These are phyloP conservation scores for Peribatodes rhomboidaria DNA, from an alignment of 2,888 invertebrate species.

Conservation along the genomic window DNA sequence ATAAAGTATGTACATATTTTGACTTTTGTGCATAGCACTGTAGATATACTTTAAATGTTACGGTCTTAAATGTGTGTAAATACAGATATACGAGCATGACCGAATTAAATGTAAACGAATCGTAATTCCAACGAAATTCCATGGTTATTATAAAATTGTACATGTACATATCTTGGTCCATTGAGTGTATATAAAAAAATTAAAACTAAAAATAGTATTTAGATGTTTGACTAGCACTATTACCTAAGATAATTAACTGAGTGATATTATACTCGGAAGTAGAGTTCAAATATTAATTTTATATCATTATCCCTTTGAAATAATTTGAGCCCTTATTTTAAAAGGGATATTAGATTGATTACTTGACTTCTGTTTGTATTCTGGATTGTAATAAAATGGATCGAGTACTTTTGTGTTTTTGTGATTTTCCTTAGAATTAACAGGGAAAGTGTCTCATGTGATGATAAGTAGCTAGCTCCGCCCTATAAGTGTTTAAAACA, in stretches of 20 bases:
- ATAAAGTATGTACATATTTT: constrained; percentile 55
- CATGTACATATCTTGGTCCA: constrained; percentile 75
- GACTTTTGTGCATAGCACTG: constrained; percentile 73
- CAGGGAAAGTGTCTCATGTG: background rate
- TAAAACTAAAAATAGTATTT: constrained; percentile 50
- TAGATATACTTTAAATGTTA: constrained; percentile 33
- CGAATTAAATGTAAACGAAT: constrained; percentile 61
- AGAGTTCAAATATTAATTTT: constrained; percentile 52
- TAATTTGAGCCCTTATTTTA: constrained; percentile 85
- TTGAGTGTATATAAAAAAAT: constrained; percentile 64
- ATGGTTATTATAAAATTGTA: constrained; percentile 58
- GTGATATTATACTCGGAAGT: constrained; percentile 45
- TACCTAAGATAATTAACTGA: constrained; percentile 30
- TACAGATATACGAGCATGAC: constrained; percentile 52
- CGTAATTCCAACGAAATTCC: constrained; percentile 66
- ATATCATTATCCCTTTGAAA: constrained; percentile 81
- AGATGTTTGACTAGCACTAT: constrained; percentile 48
- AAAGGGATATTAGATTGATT: constrained; percentile 78
- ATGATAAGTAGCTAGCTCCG: too few relatives aligned
- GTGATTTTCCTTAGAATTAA: background rate
- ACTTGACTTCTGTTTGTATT: constrained; percentile 51
- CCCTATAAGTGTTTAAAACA: too few relatives aligned
- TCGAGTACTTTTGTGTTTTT: constrained; percentile 33
- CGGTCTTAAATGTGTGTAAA: constrained; percentile 61
- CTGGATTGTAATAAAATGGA: constrained; percentile 63